These are phyloP conservation scores for Neoarius graeffei DNA, from an alignment of 2,113 vertebrate genomes.

Conservation along the genomic window DNA sequence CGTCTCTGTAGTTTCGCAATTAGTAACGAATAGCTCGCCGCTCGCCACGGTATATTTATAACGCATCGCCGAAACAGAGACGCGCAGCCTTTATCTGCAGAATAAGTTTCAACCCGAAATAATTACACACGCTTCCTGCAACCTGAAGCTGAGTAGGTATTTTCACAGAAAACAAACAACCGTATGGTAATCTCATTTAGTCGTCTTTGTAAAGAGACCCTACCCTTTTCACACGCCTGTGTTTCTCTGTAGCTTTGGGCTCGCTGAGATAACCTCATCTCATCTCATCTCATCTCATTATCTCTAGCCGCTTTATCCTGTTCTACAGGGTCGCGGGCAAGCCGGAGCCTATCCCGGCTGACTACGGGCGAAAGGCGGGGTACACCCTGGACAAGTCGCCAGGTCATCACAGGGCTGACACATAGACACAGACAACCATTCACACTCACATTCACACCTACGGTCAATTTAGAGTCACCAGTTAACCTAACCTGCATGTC, in stretches of 20 bases:
- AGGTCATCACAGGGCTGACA: no score
- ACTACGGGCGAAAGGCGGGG: no score
- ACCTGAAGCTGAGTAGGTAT: slow-evolving; percentile 52
- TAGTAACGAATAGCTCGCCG: slow-evolving; percentile 1
- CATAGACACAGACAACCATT: no score
- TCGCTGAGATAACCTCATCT: slow-evolving; percentile 67
- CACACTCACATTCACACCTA: no score
- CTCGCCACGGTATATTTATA: background rate
- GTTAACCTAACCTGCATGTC: no score
- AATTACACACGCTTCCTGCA: slow-evolving; percentile 27
- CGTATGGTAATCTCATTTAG: slow-evolving; percentile 64
- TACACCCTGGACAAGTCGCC: no score
- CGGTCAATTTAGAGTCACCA: no score
- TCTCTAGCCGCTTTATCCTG: no score
- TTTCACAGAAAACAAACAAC: slow-evolving; percentile 63
- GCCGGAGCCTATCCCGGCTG: no score
- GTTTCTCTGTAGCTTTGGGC: slow-evolving; percentile 68
- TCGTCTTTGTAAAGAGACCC: slow-evolving; percentile 47
- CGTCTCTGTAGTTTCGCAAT: background rate
- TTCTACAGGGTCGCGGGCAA: no score
- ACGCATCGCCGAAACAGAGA: background rate
- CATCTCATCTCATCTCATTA: no score
- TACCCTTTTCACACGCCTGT: slow-evolving; percentile 48
- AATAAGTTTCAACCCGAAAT: slow-evolving; percentile 21
- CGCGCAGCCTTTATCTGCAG: background rate